phyloP scores from a whole-genome alignment of 2,797 vertebrate genomes.

The Carcharodon carcharias region DNA sequence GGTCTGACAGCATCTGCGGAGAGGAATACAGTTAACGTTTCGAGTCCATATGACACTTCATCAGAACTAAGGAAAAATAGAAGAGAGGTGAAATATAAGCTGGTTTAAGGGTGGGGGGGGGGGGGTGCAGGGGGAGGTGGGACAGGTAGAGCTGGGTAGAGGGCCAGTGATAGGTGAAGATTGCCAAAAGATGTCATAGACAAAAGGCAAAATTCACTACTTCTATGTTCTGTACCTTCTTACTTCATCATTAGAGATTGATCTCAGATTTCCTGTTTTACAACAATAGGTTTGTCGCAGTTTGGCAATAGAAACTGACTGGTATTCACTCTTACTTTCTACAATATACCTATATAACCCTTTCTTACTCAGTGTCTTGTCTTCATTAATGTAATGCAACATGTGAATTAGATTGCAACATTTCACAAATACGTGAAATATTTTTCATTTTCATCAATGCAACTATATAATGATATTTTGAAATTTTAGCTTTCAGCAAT shows the following conservation, averaged over 20 bases:
- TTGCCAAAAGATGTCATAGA: background rate
- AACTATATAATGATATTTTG: background rate
- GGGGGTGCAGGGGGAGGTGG: no score
- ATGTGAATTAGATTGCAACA: background rate
- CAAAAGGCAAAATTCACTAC: background rate
- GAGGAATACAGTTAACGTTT: no score
- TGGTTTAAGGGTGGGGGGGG: no score
- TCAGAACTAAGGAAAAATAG: no score
- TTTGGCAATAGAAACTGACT: no score
- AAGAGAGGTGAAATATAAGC: no score
- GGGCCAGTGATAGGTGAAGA: no score
- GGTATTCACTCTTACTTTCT: background rate
- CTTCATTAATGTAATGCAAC: background rate
- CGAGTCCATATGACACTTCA: no score
- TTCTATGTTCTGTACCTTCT: background rate
- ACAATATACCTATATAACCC: background rate
- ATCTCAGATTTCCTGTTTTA: background rate
- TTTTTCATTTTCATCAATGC: background rate
- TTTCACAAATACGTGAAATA: background rate
- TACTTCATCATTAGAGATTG: background rate
- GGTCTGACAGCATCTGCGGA: no score
- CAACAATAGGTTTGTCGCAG: background rate
- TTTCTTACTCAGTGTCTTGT: background rate
- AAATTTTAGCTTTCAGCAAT: background rate
- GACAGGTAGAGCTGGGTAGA: no score